phyloP scores from a whole-genome alignment of 2,888 invertebrate species.

The Boloria euphrosyne region DNA sequence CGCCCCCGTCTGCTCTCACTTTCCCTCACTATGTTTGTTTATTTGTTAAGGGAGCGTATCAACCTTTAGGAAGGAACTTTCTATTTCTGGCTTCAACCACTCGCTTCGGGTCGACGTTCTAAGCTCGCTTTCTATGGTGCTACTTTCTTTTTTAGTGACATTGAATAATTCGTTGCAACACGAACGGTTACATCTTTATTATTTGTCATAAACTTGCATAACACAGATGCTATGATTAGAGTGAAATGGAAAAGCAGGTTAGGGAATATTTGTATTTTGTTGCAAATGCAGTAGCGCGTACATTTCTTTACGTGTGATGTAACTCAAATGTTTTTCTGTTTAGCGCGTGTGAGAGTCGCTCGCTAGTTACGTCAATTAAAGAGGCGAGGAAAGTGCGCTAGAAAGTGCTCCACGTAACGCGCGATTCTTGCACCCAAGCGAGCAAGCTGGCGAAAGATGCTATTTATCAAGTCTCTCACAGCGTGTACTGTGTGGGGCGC shows the following conservation, averaged over 20 bases:
- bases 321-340: slow-evolving; percentile 73
- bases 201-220: neutral
- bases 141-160: slow-evolving; percentile 76
- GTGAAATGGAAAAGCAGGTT: slow-evolving; percentile 13
- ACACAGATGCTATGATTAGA: neutral
- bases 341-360: slow-evolving; percentile 74
- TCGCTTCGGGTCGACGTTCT: slow-evolving; percentile 75
- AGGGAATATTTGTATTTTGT: slow-evolving; percentile 16
- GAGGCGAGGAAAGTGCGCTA: slow-evolving; percentile 76
- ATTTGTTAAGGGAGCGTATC: slow-evolving; percentile 75
- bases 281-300: slow-evolving; percentile 48
- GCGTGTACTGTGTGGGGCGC: slow-evolving; percentile 39
- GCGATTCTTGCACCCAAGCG: slow-evolving; percentile 40
- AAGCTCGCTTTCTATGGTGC: slow-evolving; percentile 75
- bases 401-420: slow-evolving; percentile 76
- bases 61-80: slow-evolving; percentile 75
- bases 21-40: slow-evolving; percentile 73
- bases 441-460: slow-evolving; percentile 26
- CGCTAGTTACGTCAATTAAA: slow-evolving; percentile 80
- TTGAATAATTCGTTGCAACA: slow-evolving; percentile 42
- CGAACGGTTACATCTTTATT: slow-evolving; percentile 7
- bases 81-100: slow-evolving; percentile 75
- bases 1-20: slow-evolving; percentile 74
- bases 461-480: slow-evolving; percentile 43
- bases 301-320: slow-evolving; percentile 79